phyloP scores from a whole-genome alignment of 2,113 vertebrate genomes.

The Cyprinus carpio region DNA sequence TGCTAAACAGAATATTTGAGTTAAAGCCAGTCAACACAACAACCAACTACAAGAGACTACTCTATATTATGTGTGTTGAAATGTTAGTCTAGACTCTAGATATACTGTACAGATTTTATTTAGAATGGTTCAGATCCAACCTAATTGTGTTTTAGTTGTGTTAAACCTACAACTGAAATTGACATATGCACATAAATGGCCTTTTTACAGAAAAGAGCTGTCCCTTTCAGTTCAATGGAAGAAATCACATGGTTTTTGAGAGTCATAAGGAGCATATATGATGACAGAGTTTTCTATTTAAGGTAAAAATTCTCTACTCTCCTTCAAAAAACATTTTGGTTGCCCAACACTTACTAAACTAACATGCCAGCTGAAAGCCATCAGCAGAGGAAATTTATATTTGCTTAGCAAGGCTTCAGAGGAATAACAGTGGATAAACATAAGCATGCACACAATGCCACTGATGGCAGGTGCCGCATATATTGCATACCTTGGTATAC shows the following conservation, averaged over 20 bases:
- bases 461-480: too few species aligned
- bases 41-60: background rate
- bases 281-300: background rate
- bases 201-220: too few species aligned
- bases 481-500: too few species aligned
- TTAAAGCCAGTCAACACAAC: background rate
- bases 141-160: too few species aligned
- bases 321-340: too few species aligned
- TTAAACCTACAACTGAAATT: too few species aligned
- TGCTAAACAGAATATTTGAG: background rate
- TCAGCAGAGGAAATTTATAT: too few species aligned
- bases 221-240: background rate
- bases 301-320: background rate
- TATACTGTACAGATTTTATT: background rate
- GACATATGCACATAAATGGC: too few species aligned
- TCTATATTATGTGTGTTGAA: background rate
- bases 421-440: too few species aligned
- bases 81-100: background rate
- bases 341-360: background rate
- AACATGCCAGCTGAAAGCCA: background rate
- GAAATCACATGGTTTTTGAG: background rate
- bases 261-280: background rate
- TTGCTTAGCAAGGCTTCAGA: too few species aligned
- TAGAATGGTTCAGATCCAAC: too few species aligned
- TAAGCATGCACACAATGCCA: too few species aligned